Evolutionary conservation across 2,888 invertebrate genomes (phyloP), one percentile per base, ranked within the genome.

Genomic region (Listrodromus nycthemerus): DNA sequence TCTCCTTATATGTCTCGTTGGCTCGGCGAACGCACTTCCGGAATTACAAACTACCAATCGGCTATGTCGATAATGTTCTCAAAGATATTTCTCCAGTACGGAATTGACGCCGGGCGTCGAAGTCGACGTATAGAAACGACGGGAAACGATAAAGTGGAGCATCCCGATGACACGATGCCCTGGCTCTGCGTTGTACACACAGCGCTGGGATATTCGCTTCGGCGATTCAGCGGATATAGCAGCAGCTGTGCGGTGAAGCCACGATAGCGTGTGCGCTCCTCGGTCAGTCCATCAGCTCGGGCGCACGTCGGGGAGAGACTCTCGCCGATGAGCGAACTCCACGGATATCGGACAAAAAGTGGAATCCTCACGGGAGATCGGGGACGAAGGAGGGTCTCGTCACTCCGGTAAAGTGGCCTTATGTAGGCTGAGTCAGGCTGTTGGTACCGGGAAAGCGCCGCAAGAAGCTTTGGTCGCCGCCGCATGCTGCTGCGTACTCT

Each of bases 381-480:
- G 85, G 86, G 87, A 86, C 87, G 86, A 75, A 86, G 87, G 73
- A 75, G 77, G 75, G 67, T 74, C 37, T 52, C 58, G n/a, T 8
- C 4, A 55, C 78, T 71, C 86, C 87, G 89, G 88, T 87, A 87
- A 86, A 89, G 88, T 88, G 87, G 88, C 92, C 92, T 91, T 91
- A 92, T 91, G 92, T 89, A 91, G 91, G 86, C 89, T 89, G 91
- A 91, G 87, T 89, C 87, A 88, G 89, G 89, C 76, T 48, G 24
- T 69, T 88, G 88, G 87, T 92, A 91, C 91, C 88, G 86, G 90
- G 91, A 91, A 91, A 89, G 83, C 83, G 67, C 75, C 50, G 82
- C 85, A 91, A 91, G 89, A 92, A 91, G 84, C 80, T 86, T 80
- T 77, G 67, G 78, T 79, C 86, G 83, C 85, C 24, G 65, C 63